A percentile compares a stretch with the other conserved stretches of the same genome.
Conservation (phyloP, 2,113 vertebrate genomes). For the Cochlearius cochlearius region DNA sequence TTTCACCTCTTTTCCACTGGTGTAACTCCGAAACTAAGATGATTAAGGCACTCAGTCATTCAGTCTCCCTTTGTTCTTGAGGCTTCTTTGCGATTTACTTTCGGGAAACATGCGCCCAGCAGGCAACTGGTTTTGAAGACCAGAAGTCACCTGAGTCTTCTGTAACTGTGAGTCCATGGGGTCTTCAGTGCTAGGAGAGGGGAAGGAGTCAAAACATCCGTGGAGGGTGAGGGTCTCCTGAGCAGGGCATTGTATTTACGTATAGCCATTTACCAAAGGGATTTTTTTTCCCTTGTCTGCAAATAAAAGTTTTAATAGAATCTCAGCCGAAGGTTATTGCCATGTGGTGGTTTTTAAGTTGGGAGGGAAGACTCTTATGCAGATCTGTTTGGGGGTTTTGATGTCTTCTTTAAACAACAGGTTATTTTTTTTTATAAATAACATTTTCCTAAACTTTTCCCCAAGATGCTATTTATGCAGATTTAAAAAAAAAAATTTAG, state of each 20-base stretch:
- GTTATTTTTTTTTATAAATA: not conserved
- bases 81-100: not conserved
- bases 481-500: not conserved
- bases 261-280: not conserved
- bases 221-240: not conserved
- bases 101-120: not conserved
- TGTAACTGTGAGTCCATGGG: accelerated
- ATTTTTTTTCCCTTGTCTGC: not conserved
- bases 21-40: not conserved
- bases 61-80: not conserved
- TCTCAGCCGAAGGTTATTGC: not conserved
- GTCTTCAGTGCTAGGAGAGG: not conserved
- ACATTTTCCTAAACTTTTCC: not conserved
- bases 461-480: not conserved
- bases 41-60: not conserved
- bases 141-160: not conserved
- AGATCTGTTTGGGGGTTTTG: not conserved
- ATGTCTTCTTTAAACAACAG: not conserved
- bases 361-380: not conserved
- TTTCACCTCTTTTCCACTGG: not conserved
- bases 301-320: not conserved
- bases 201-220: not conserved
- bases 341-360: not conserved
- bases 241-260: not conserved
- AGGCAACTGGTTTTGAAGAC: not conserved